Evolutionary conservation across 2,113 vertebrate species (phyloP).

Genomic region (Anas platyrhynchos): DNA sequence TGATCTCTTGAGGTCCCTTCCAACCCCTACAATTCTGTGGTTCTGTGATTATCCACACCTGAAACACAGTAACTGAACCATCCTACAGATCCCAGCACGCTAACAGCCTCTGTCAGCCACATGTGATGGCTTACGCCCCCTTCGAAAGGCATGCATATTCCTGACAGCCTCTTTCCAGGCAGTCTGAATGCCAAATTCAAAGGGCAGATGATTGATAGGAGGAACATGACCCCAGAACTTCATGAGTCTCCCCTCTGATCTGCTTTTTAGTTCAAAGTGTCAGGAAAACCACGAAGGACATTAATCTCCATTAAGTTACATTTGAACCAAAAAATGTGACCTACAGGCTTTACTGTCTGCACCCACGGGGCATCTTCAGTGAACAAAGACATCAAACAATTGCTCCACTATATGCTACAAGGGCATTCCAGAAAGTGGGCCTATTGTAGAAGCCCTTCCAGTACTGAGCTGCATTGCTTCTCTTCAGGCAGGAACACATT

Average conservation of each 20-base stretch:
- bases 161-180: not conserved
- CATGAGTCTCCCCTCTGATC: not conserved
- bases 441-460: not conserved
- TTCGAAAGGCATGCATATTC: not conserved
- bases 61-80: accelerated
- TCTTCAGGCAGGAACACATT: constrained; percentile 1
- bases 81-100: not conserved
- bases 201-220: not conserved
- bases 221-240: not conserved
- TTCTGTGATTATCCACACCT: not conserved
- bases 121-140: accelerated
- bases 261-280: not conserved
- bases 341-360: not conserved
- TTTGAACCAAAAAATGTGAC: constrained; percentile 1
- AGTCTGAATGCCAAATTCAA: not conserved
- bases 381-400: not conserved
- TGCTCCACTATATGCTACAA: not conserved
- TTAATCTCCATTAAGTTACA: constrained; percentile 7
- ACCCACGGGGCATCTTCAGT: constrained; percentile 9
- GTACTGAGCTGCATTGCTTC: constrained; percentile 2
- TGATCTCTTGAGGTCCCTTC: too few relatives aligned
- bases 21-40: too few relatives aligned
- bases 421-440: not conserved
- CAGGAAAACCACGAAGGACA: not conserved
- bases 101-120: not conserved